These are phyloP conservation scores for Callyntrura guangdongensis DNA, from an alignment of 2,888 invertebrate species.

Conservation along the genomic window DNA sequence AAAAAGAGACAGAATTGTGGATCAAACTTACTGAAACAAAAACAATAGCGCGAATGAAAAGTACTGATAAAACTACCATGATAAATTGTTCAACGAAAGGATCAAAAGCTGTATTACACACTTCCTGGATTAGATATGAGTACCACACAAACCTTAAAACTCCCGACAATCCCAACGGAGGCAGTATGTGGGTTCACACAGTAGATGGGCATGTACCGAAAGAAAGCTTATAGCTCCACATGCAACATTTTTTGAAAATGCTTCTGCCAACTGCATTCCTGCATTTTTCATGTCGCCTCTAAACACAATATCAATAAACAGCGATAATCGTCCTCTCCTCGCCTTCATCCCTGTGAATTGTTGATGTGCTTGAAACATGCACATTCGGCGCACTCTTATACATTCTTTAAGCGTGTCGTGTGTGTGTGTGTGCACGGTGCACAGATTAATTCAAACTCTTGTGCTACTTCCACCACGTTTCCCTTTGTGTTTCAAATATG, in stretches of 20 bases:
- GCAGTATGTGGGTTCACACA: too few relatives aligned
- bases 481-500: not conserved
- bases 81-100: not conserved
- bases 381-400: not conserved
- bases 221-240: too few relatives aligned
- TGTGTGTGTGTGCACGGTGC: not conserved
- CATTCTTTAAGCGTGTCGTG: not conserved
- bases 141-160: not conserved
- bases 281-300: conserved; percentile 58
- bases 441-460: not conserved
- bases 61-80: not conserved
- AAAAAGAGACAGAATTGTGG: too few relatives aligned
- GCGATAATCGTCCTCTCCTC: conserved; percentile 16
- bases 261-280: conserved; percentile 31
- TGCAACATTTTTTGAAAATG: not conserved
- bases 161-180: not conserved
- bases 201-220: too few relatives aligned
- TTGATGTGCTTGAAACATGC: not conserved
- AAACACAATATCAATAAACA: conserved; percentile 48
- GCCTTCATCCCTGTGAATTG: not conserved
- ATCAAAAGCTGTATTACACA: not conserved
- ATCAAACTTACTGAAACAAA: too few relatives aligned
- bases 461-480: not conserved
- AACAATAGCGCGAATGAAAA: not conserved
- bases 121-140: not conserved